Evolutionary conservation across 2,888 invertebrate genomes (phyloP), one percentile per base, ranked within the genome.

Genomic region (Oligia strigilis): DNA sequence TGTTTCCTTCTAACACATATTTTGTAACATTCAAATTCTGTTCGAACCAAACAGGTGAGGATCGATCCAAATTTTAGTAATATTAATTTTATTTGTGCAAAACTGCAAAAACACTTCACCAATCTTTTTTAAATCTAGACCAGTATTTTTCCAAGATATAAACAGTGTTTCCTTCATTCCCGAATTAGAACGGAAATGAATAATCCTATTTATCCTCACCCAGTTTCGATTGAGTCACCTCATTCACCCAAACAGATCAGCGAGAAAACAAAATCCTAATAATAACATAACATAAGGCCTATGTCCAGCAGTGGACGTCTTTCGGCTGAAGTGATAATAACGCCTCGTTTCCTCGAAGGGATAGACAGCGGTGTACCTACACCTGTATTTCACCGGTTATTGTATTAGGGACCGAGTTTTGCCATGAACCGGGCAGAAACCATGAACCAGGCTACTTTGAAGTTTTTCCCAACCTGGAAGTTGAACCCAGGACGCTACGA

Each of bases 141-240:
- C 60, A n/a, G 65, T 46, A 75, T 52, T 40, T 78, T 65, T 40
- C 14, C 23, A 70, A 79, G 55, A 80, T 49, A 71, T 69, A 60
- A 83, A 85, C 64, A 75, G 40, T 65, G 0, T 79, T 66, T 74
- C 55, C 74, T 82, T 67, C 58, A 43, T 36, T 64, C 55, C 36
- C 17, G 19, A 83, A 80, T 69, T 69, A 85, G 85, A 72, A 55
- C 81, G 62, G 74, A 85, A 65, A 77, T 75, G 65, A 82, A 86
- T 75, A 78, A 66, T 82, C 62, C 36, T 71, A 66, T 67, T 78
- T 78, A 83, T 83, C 75, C 71, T 83, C 75, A 73, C 71, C 70
- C n/a, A 76, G 65, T 64, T 82, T 65, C 46, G 17, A 76, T 71
- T 78, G 84, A 78, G 76, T 78, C 84, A 86, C 73, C 62, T 74